These are phyloP conservation scores for Ennomos erosarius DNA, from an alignment of 2,888 invertebrate species.

Conservation along the genomic window DNA sequence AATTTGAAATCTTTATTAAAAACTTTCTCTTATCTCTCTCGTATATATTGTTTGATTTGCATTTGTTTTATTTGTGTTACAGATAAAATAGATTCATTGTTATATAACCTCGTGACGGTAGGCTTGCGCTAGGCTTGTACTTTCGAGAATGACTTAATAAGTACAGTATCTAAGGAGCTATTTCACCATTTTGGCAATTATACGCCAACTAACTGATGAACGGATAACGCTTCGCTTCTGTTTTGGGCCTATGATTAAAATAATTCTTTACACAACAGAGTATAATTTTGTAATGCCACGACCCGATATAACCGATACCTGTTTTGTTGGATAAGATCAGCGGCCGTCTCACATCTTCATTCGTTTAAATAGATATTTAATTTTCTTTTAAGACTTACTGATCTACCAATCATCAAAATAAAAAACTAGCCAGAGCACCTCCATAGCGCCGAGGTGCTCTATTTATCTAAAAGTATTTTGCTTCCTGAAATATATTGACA, in stretches of 20 bases:
- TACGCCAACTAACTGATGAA: conserved; percentile 19
- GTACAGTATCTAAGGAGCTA: conserved; percentile 8
- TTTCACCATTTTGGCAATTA: conserved; percentile 32
- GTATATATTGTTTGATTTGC: conserved; percentile 36
- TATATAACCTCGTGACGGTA: conserved; percentile 26
- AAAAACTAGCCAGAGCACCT: too few relatives aligned
- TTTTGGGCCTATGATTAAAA: neutral
- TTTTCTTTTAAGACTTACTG: too few relatives aligned
- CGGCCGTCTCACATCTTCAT: too few relatives aligned
- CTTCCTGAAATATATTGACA: too few relatives aligned
- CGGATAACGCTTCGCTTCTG: conserved; percentile 3
- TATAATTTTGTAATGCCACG: too few relatives aligned
- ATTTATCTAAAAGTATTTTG: too few relatives aligned
- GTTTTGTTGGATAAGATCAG: too few relatives aligned
- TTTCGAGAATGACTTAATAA: conserved; percentile 36
- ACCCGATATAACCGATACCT: too few relatives aligned
- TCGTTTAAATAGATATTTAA: too few relatives aligned
- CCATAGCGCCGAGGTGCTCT: too few relatives aligned
- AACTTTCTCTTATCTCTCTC: conserved; percentile 37
- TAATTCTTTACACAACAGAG: too few relatives aligned
- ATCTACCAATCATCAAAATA: too few relatives aligned
- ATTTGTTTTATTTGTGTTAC: conserved; percentile 34
- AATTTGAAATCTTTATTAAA: conserved; percentile 35
- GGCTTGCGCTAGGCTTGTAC: conserved; percentile 19
- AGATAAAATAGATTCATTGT: conserved; percentile 35